Evolutionary conservation across 2,113 vertebrate species (phyloP), one percentile per base, ranked within the genome.

Genomic region (Hippocampus barbouri): DNA sequence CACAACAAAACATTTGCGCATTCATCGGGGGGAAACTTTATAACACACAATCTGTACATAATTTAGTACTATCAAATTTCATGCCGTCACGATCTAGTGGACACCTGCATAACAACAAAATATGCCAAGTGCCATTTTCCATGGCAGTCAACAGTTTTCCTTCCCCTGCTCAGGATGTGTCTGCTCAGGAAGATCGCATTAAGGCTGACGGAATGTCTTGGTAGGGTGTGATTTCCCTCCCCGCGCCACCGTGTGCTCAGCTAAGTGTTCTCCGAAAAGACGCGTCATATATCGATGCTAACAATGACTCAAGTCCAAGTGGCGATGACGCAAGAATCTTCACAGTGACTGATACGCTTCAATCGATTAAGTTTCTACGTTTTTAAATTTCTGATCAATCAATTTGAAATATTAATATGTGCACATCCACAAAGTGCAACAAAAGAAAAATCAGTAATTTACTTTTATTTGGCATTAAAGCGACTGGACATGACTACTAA

Each of bases 181-280:
- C 72, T 78, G 75, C 74, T 66, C 16, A 34, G 67, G 81, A 79
- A 87, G 85, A 83, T 87, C 82, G 86, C 83, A 87, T 86, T 86
- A 85, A 87, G 76, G 86, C 69, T 63, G 75, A 65, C 87, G 87
- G 89, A 92, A 92, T 92, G 83, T 89, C 77, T 79, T 79, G 79
- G 79, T 71, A 70, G 70, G 72, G 77, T 86, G 85, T 79, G 75
- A 90, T 87, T 89, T 88, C 78, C 63, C 40, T n/a, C 84, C 79
- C 71, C 82, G 66, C 9, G 57, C 25, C 68, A 79, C 69, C 12
- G 61, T 63, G 69, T 61, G 70, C 27, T 47, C 73, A 72, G 56
- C 54, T 30, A 18, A 15, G 61, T 66, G 62, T 72, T 69, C 64
- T 71, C 70, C 64, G 70, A 68, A 72, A 75, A 71, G 69, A 63